A percentile compares a stretch with the other conserved stretches of the same genome.
phyloP scores from a whole-genome alignment of 2,888 invertebrate genomes.

The Agonopterix alstromeriana region DNA sequence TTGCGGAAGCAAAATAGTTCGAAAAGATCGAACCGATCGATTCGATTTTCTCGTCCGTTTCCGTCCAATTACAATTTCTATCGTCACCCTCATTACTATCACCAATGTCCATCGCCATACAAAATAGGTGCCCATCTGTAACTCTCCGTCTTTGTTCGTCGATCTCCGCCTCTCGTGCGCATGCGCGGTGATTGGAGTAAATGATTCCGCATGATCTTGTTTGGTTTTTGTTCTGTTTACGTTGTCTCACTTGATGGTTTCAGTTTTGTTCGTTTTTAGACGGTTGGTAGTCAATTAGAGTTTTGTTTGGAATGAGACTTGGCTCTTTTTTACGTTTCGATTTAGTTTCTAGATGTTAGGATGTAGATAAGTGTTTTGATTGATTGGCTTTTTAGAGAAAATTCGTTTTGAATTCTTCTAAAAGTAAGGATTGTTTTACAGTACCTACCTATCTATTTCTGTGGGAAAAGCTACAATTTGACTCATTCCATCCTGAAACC shows the following conservation, averaged over 20 bases:
- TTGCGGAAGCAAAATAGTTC: too few species aligned
- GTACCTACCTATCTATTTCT: too few species aligned
- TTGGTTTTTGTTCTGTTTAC: conserved; percentile 64
- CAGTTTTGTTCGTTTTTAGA: conserved; percentile 38
- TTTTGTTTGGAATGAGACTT: conserved; percentile 4
- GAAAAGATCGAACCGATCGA: too few species aligned
- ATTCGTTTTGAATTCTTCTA: too few species aligned
- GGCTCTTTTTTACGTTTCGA: background rate
- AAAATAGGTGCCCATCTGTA: conserved; percentile 18
- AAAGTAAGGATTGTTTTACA: too few species aligned
- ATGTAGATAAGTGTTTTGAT: too few species aligned
- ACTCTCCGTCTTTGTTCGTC: conserved; percentile 43
- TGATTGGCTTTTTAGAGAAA: too few species aligned
- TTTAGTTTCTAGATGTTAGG: too few species aligned
- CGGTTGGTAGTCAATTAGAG: conserved; percentile 56
- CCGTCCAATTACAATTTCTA: background rate
- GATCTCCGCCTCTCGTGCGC: conserved; percentile 24
- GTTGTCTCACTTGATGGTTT: conserved; percentile 43
- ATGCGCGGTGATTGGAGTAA: conserved; percentile 58
- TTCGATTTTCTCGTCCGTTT: too few species aligned
- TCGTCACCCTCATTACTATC: background rate
- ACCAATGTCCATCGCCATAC: conserved; percentile 15
- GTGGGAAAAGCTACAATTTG: too few species aligned
- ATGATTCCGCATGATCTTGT: conserved; percentile 69
- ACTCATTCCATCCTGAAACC: too few species aligned